Evolutionary conservation across 2,888 invertebrate genomes (phyloP).

Genomic region (Mellilla xanthometata): DNA sequence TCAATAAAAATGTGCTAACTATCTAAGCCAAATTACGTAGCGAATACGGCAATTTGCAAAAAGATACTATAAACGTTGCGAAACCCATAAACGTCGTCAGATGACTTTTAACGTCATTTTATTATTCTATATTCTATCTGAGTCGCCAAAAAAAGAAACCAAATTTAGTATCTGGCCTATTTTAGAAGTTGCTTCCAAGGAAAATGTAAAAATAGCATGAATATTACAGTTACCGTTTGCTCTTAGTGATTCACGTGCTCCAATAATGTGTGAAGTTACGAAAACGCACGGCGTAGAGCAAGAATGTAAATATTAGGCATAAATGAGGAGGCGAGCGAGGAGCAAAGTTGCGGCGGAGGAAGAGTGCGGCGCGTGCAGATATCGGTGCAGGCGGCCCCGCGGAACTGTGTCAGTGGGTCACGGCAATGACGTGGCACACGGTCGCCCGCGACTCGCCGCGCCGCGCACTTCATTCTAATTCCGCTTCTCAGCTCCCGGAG

Average conservation of each 20-base stretch:
- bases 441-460: slow-evolving; percentile 49
- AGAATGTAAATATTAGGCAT: slow-evolving; percentile 25
- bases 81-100: background rate
- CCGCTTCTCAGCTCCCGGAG: slow-evolving; percentile 62
- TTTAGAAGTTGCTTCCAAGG: slow-evolving; percentile 7
- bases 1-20: slow-evolving; percentile 47
- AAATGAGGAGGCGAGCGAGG: slow-evolving; percentile 34
- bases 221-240: slow-evolving; percentile 2
- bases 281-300: slow-evolving; percentile 9
- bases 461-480: slow-evolving; percentile 80
- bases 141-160: slow-evolving; percentile 2
- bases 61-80: slow-evolving; percentile 1
- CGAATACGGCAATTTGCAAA: slow-evolving; percentile 7
- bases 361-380: slow-evolving; percentile 75
- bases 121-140: background rate
- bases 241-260: background rate
- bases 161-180: slow-evolving; percentile 9
- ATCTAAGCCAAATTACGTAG: slow-evolving; percentile 20
- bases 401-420: slow-evolving; percentile 88
- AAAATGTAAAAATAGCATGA: slow-evolving; percentile 4
- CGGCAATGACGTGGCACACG: slow-evolving; percentile 84
- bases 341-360: slow-evolving; percentile 62
- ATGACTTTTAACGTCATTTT: background rate
- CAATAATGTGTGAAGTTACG: slow-evolving; percentile 5
- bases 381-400: slow-evolving; percentile 82